Evolutionary conservation across 2,797 vertebrate genomes (phyloP).

Genomic region (Arrhamphus sclerolepis): DNA sequence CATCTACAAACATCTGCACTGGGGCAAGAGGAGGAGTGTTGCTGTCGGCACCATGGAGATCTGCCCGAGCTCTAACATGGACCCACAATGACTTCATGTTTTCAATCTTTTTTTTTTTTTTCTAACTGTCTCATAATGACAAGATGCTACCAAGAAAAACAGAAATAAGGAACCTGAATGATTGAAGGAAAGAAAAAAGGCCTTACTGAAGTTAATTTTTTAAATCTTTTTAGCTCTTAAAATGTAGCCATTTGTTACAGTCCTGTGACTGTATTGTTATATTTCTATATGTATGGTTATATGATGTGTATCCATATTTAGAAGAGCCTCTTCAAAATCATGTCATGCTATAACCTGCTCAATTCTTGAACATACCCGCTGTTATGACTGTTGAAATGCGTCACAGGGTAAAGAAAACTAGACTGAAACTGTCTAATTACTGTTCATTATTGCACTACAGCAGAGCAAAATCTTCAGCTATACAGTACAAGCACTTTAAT

Average conservation of each 20-base stretch:
- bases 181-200: slow-evolving; percentile 38
- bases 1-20: slow-evolving; percentile 67
- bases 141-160: neutral
- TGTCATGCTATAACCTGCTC: slow-evolving; percentile 9
- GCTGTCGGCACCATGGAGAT: slow-evolving; percentile 28
- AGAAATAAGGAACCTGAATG: neutral
- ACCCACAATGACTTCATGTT: slow-evolving; percentile 45
- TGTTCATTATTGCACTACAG: slow-evolving; percentile 22
- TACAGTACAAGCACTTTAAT: neutral
- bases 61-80: slow-evolving; percentile 36
- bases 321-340: slow-evolving; percentile 28
- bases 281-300: slow-evolving; percentile 23
- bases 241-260: slow-evolving; percentile 18
- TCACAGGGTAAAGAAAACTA: slow-evolving; percentile 36
- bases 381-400: slow-evolving; percentile 31
- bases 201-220: slow-evolving; percentile 51
- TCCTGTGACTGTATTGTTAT: slow-evolving; percentile 4
- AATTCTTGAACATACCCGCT: slow-evolving; percentile 14
- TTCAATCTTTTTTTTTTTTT: too few relatives aligned
- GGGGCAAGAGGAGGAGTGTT: slow-evolving; percentile 51
- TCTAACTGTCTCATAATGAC: neutral
- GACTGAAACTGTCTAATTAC: neutral
- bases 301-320: slow-evolving; percentile 17
- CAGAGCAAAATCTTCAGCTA: neutral
- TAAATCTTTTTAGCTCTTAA: slow-evolving; percentile 47